These are phyloP conservation scores for Mustelus asterias DNA, from an alignment of 2,113 vertebrate genomes.

Conservation along the genomic window DNA sequence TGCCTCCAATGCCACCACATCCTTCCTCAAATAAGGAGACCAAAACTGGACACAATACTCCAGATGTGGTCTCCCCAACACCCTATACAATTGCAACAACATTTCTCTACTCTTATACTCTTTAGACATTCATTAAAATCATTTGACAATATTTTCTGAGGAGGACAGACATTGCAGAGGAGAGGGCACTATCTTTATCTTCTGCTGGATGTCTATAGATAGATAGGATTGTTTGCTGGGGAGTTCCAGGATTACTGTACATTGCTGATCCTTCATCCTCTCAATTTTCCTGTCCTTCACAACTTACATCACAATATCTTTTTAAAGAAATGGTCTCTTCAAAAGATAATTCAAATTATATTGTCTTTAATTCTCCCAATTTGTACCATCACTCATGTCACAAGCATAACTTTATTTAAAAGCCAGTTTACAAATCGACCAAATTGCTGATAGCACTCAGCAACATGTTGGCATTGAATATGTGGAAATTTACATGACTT, in stretches of 20 bases:
- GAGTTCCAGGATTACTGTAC: neutral
- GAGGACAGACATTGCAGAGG: neutral
- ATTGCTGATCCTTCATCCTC: neutral
- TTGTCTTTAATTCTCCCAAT: neutral
- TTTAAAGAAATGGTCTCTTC: neutral
- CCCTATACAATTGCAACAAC: no score
- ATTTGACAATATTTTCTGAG: neutral
- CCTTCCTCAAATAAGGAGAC: no score
- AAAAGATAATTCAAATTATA: neutral
- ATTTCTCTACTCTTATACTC: no score
- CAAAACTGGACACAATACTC: no score
- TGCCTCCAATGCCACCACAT: no score
- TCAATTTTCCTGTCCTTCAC: neutral
- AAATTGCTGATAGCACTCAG: neutral
- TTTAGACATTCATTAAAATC: neutral
- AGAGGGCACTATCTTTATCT: neutral
- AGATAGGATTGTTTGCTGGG: neutral
- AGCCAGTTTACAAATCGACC: neutral
- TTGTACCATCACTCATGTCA: neutral
- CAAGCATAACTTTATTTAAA: neutral
- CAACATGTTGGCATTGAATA: neutral
- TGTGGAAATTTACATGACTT: neutral
- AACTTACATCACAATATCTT: neutral
- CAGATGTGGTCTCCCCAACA: no score
- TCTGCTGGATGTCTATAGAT: neutral